Conservation (phyloP, 2,888 invertebrate genomes). For the Tribolium freemani region DNA sequence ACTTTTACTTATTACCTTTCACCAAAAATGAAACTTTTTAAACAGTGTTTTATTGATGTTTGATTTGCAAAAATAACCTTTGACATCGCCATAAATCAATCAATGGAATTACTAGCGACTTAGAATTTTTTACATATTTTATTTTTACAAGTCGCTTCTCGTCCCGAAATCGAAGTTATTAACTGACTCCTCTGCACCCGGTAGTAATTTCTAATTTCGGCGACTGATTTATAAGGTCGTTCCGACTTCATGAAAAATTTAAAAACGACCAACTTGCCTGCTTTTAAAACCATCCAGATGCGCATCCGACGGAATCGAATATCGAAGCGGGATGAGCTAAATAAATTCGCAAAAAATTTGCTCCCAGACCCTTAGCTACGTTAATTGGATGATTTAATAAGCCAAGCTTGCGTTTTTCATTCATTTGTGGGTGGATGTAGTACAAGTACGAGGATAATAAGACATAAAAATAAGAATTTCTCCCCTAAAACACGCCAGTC, state of each 20-base stretch:
- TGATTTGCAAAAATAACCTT: no score
- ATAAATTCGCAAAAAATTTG: slow-evolving; percentile 3
- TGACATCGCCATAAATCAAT: no score
- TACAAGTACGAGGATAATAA: background rate
- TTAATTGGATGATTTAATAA: background rate
- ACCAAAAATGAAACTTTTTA: no score
- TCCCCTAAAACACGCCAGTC: background rate
- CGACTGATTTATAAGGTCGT: slow-evolving; percentile 58
- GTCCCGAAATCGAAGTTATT: background rate
- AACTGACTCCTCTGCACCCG: background rate
- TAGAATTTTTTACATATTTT: background rate
- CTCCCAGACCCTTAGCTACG: background rate
- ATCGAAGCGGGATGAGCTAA: slow-evolving; percentile 14
- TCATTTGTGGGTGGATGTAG: background rate
- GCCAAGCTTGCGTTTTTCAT: no score
- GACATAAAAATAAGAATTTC: background rate
- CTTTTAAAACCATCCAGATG: slow-evolving; percentile 53
- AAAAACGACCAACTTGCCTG: slow-evolving; percentile 57
- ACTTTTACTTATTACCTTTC: no score
- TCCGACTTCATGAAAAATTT: slow-evolving; percentile 60
- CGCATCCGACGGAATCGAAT: slow-evolving; percentile 40
- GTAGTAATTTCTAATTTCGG: slow-evolving; percentile 60
- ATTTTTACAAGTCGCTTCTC: no score
- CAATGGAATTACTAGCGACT: no score
- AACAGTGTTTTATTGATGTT: no score